Conservation (phyloP, 2,113 vertebrate species). For the Scalopus aquaticus region DNA sequence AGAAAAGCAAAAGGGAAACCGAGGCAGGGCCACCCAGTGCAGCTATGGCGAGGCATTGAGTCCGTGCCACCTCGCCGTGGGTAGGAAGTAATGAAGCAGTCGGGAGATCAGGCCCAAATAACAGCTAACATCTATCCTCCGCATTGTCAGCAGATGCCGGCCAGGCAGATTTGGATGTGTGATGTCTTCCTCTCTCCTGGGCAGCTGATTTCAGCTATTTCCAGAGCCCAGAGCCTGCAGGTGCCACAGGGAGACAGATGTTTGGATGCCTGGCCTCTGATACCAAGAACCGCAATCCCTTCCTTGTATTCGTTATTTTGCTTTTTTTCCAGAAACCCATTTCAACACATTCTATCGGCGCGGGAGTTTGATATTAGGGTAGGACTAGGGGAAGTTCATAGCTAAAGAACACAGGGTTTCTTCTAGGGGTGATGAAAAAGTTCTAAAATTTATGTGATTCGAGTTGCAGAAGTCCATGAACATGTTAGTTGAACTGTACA, state of each 20-base stretch:
- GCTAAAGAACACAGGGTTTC: too few species aligned
- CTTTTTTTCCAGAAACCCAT: background rate
- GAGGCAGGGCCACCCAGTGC: background rate
- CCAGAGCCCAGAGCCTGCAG: background rate
- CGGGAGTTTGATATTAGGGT: background rate
- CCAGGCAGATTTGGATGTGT: background rate
- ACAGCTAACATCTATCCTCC: background rate
- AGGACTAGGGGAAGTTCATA: too few species aligned
- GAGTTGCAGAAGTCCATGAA: too few species aligned
- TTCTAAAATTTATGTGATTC: too few species aligned
- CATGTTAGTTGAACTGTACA: too few species aligned
- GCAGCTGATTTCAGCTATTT: slow-evolving; percentile 43
- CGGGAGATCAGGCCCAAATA: slow-evolving; percentile 29
- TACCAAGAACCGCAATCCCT: background rate
- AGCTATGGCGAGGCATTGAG: rapidly evolving
- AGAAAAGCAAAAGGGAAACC: slow-evolving; percentile 37
- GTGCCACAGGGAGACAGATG: background rate
- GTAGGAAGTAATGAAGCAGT: slow-evolving; percentile 20
- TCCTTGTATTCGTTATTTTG: background rate
- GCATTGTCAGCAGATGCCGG: slow-evolving; percentile 49
- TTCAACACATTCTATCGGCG: background rate
- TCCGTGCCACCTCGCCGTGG: rapidly evolving
- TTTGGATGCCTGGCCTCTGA: background rate
- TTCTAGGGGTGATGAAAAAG: too few species aligned
- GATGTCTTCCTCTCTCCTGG: background rate